These are phyloP conservation scores for Porites australiensis DNA, from an alignment of 64 coral and sea anemone species.

Conservation along the genomic window DNA sequence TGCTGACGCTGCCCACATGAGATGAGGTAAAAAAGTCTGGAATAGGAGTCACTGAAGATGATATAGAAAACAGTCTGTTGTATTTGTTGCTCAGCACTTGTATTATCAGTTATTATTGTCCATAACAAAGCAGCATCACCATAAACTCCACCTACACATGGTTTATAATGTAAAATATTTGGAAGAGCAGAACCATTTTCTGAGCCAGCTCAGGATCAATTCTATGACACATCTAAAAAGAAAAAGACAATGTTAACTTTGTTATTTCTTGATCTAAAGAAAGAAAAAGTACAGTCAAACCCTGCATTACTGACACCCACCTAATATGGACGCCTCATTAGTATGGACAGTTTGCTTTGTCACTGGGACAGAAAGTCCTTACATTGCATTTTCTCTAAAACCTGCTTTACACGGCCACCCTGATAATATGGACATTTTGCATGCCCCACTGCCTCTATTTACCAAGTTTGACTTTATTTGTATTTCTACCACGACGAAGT, in stretches of 20 bases:
- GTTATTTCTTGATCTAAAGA: too few species aligned
- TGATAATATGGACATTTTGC: too few species aligned
- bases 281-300: too few species aligned
- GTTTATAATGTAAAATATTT: slow-evolving; percentile 4
- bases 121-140: background rate
- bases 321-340: too few species aligned
- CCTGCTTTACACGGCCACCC: too few species aligned
- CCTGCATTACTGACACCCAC: too few species aligned
- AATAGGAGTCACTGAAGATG: background rate
- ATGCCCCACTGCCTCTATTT: too few species aligned
- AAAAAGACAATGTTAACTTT: background rate
- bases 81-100: background rate
- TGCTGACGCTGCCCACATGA: background rate
- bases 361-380: too few species aligned
- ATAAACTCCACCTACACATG: background rate
- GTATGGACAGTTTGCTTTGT: too few species aligned
- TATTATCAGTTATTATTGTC: slow-evolving; percentile 9
- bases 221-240: slow-evolving; percentile 68
- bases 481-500: too few species aligned
- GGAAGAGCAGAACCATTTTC: background rate
- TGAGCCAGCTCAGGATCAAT: slow-evolving; percentile 16
- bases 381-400: too few species aligned
- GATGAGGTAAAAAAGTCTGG: background rate
- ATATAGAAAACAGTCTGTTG: background rate
- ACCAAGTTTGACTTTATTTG: too few species aligned